Base-by-base conservation (phyloP, 2,113 vertebrate genomes). In the Phodopus roborovskii region DNA sequence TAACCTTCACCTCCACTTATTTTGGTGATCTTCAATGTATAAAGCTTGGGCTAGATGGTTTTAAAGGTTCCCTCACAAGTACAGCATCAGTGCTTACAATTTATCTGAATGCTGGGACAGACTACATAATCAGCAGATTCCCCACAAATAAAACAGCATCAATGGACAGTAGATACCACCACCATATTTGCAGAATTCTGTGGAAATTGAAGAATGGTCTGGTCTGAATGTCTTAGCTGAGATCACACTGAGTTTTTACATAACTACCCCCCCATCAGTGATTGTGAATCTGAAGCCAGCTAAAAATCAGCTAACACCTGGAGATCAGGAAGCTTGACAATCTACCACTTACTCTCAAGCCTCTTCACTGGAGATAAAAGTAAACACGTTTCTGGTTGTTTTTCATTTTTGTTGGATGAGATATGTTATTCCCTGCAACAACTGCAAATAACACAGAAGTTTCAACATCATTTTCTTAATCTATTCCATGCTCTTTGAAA, bases 401-500 rank as follows among this genome's bases (percentile, higher is more conserved):
- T 87, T 64, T 90, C 50, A 91, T 36, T 94, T 96, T 93, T 94
- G 33, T 92, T 78, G 92, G 53, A 90, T 82, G 48, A 92, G 24
- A 53, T 64, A 88, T 42, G 36, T 73, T 91, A 84, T 56, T 92
- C 68, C 96, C 85, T 75, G 71, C 36, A 39, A 39, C 19, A 16
- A 86, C 36, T 96, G 20, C 42, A 78, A 95, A 48, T 50, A 88
- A 82, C 75, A 90, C 74, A 10, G 50, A 39, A 53, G 64, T 78
- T 88, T 88, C 89, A 89, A 81, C 22, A 90, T 45, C 48, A 56
- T 94, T 88, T 88, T 75, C 33, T 95, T 91, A 77, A 92, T 91
- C 26, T 84, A 95, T 90, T 58, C 60, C 17, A 79, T 90, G 42
- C 20, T 86, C 53, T 94, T 60, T 64, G 39, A 96, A 93, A 71